Evolutionary conservation across 2,797 vertebrate genomes (phyloP).

Genomic region (Coracias cyanogaster): DNA sequence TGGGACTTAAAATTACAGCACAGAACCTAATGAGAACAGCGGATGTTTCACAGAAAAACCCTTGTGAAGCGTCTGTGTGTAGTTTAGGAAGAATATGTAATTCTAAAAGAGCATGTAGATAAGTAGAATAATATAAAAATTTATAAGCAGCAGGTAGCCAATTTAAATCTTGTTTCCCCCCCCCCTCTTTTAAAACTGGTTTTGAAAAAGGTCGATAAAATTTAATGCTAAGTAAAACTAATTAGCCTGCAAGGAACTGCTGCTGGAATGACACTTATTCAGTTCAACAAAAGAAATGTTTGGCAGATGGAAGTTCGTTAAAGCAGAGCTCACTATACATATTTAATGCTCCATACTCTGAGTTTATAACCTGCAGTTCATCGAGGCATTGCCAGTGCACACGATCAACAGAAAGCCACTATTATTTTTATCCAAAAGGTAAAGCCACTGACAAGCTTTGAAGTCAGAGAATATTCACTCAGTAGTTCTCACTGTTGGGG

Average conservation of each 20-base stretch:
- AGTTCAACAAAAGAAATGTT: constrained; percentile 40
- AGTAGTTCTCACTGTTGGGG: constrained; percentile 22
- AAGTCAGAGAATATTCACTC: constrained; percentile 14
- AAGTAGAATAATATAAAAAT: constrained; percentile 60
- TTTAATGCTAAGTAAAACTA: constrained; percentile 55
- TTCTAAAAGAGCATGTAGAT: constrained; percentile 31
- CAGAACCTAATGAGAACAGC: constrained; percentile 34
- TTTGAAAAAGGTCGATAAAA: constrained; percentile 45
- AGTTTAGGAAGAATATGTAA: constrained; percentile 42
- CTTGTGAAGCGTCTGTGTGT: background rate
- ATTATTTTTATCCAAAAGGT: constrained; percentile 49
- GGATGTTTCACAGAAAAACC: constrained; percentile 46
- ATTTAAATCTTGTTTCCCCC: constrained; percentile 2
- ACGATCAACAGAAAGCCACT: constrained; percentile 35
- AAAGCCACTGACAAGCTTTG: constrained; percentile 58
- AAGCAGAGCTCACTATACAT: constrained; percentile 63
- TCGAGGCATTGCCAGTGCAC: constrained; percentile 22
- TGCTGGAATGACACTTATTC: constrained; percentile 62
- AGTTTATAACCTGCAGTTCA: constrained; percentile 63
- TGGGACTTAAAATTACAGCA: constrained; percentile 38
- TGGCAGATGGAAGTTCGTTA: constrained; percentile 41
- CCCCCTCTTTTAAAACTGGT: background rate
- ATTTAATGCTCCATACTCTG: constrained; percentile 61
- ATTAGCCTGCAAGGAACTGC: constrained; percentile 60
- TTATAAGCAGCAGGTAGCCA: constrained; percentile 43